Evolutionary conservation across 2,113 vertebrate species (phyloP).

Genomic region (Bubalus kerabau): DNA sequence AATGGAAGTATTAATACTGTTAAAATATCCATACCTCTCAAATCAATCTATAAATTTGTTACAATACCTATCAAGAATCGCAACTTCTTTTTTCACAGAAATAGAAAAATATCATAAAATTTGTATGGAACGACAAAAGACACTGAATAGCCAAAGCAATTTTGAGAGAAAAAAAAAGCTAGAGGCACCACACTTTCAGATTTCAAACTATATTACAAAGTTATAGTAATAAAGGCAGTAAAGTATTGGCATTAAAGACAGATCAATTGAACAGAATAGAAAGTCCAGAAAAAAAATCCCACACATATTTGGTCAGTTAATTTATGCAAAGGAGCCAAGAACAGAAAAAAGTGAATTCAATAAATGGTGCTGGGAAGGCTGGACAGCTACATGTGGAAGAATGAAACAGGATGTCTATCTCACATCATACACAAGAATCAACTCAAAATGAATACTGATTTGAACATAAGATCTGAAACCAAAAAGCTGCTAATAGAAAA

Average conservation of each 20-base stretch:
- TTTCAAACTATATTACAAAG: neutral
- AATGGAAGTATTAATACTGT: neutral
- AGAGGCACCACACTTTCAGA: neutral
- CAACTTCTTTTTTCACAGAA: neutral
- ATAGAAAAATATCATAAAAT: neutral
- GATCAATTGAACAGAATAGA: no score
- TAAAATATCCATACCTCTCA: neutral
- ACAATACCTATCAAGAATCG: neutral
- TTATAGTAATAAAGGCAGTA: neutral
- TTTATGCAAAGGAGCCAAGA: no score
- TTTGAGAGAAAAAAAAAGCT: neutral
- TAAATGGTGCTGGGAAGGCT: no score
- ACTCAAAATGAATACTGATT: no score
- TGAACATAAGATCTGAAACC: neutral
- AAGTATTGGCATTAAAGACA: neutral
- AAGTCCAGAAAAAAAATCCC: no score
- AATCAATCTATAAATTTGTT: neutral
- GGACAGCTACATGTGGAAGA: no score
- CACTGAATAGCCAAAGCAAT: neutral
- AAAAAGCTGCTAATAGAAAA: neutral
- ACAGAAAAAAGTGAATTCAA: no score
- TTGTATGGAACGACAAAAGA: neutral
- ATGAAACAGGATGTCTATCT: no score
- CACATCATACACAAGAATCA: no score
- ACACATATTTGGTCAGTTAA: no score